These are phyloP conservation scores for Pelvicachromis taeniatus DNA, from an alignment of 2,113 vertebrate species.

Conservation along the genomic window DNA sequence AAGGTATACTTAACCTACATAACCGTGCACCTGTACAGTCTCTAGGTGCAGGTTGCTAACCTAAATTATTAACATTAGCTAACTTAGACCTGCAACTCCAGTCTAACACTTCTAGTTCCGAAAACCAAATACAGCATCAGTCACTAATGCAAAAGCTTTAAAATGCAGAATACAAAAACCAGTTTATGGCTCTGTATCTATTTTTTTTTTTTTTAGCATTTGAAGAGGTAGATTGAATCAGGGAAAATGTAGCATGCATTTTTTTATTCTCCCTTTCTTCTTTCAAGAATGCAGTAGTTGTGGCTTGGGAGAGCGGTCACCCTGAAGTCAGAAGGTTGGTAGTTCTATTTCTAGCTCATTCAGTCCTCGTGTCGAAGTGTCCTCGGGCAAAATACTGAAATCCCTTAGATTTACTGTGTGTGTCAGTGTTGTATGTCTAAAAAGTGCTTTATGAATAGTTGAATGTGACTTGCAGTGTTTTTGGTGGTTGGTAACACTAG, in stretches of 20 bases:
- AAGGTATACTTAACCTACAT: background rate
- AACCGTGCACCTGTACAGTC: background rate
- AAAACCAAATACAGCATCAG: background rate
- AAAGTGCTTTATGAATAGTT: background rate
- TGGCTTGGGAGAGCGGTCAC: background rate
- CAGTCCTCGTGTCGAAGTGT: accelerated
- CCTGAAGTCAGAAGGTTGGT: background rate
- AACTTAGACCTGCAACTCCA: background rate
- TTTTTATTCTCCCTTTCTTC: background rate
- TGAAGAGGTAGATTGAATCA: background rate
- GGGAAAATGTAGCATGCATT: background rate
- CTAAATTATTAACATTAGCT: background rate
- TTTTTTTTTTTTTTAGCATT: background rate
- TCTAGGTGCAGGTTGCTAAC: background rate
- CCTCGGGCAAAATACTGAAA: background rate
- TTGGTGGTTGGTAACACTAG: background rate
- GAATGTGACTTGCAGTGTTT: background rate
- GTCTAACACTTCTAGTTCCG: background rate
- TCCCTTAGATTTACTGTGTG: background rate
- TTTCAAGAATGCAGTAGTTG: background rate
- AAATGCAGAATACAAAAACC: background rate
- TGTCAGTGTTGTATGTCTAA: background rate
- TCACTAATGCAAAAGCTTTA: background rate
- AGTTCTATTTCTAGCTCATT: background rate
- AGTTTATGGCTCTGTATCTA: background rate